These are phyloP conservation scores for Rhynchopsitta pachyrhyncha DNA, from an alignment of 2,113 vertebrate genomes.

Conservation along the genomic window DNA sequence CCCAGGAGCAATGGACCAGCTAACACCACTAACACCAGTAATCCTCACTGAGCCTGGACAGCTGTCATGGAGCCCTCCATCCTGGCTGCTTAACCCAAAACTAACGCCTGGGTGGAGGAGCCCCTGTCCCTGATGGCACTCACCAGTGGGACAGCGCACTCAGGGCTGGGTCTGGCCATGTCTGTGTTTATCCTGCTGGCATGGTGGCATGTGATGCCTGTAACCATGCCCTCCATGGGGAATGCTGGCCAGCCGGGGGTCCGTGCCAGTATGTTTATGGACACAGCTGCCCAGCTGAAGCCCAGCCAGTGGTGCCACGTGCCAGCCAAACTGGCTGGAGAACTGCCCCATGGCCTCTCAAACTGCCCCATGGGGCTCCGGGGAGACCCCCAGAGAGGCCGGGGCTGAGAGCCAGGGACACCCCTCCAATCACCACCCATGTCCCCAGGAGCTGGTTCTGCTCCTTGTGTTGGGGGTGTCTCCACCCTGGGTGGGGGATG, in stretches of 20 bases:
- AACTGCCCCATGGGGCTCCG: background rate
- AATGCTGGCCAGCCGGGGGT: background rate
- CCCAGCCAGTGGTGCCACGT: background rate
- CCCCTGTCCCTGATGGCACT: background rate
- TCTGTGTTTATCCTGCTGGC: background rate
- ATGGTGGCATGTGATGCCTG: rapidly evolving
- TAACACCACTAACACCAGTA: slow-evolving; percentile 59
- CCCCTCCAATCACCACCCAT: background rate
- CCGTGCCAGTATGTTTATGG: background rate
- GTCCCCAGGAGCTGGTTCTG: background rate
- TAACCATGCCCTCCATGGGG: background rate
- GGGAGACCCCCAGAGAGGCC: background rate
- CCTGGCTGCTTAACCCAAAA: background rate
- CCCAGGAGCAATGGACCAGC: background rate
- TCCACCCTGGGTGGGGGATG: background rate
- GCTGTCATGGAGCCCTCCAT: background rate
- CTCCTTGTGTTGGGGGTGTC: background rate
- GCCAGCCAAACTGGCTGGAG: background rate
- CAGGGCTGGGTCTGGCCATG: background rate
- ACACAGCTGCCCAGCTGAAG: background rate
- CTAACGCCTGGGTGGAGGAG: background rate
- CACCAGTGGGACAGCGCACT: rapidly evolving
- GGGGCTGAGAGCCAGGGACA: background rate
- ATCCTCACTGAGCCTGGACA: background rate
- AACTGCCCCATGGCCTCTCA: background rate